These are phyloP conservation scores for Petromus typicus DNA, from an alignment of 2,113 vertebrate species.

Conservation along the genomic window DNA sequence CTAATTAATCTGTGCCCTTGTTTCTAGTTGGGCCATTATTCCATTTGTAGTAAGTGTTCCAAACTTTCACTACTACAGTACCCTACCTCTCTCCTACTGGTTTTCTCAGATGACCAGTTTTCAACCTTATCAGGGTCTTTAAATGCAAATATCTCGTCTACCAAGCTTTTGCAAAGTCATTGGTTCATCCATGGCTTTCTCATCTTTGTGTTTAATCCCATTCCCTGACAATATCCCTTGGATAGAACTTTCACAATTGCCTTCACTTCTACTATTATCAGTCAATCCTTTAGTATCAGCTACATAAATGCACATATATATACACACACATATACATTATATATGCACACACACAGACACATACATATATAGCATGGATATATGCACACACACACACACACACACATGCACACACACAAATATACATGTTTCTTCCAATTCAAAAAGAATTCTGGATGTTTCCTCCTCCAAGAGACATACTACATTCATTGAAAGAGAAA, in stretches of 20 bases:
- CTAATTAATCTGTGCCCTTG: background rate
- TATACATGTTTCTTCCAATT: background rate
- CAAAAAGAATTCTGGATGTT: slow-evolving; percentile 33
- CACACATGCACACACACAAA: background rate
- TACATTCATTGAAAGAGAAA: background rate
- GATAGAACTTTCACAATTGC: background rate
- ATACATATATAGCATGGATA: too few species aligned
- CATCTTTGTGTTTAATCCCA: background rate
- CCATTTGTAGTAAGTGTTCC: background rate
- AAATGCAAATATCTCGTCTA: background rate
- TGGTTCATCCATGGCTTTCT: background rate
- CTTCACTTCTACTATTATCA: background rate
- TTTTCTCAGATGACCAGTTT: background rate
- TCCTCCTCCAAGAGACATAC: background rate
- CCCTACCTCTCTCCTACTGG: background rate
- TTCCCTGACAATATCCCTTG: background rate
- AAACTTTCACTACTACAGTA: background rate
- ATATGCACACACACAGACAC: too few species aligned
- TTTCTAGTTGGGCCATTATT: background rate
- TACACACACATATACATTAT: too few species aligned
- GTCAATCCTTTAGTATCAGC: background rate
- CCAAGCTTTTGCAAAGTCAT: background rate
- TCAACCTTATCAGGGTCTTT: background rate
- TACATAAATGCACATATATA: background rate
- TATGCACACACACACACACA: background rate